Conservation (phyloP, 2,113 vertebrate genomes). For the Pogonocichla stellata region DNA sequence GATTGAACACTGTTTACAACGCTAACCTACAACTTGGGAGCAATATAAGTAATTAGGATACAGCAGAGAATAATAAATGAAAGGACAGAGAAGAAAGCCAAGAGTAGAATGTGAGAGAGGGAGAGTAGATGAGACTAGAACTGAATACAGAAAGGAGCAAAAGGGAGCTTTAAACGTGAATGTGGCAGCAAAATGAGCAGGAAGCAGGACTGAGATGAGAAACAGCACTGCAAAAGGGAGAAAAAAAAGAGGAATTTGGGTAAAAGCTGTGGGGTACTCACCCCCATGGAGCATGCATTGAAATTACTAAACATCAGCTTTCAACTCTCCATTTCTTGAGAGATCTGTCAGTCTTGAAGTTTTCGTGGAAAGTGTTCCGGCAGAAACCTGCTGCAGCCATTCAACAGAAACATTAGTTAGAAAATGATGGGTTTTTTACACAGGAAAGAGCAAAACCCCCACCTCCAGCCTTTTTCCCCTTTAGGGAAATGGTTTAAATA, state of each 20-base stretch:
- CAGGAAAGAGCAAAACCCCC: background rate
- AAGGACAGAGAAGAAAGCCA: background rate
- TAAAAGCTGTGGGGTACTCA: background rate
- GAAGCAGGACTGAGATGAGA: background rate
- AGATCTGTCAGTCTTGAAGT: background rate
- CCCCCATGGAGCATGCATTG: background rate
- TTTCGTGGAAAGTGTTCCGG: background rate
- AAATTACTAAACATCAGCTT: background rate
- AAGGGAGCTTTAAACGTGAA: background rate
- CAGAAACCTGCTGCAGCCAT: background rate
- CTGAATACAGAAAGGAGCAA: background rate
- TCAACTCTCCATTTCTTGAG: background rate
- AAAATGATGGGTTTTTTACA: background rate
- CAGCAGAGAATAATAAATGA: slow-evolving; percentile 15
- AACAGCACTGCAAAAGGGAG: background rate
- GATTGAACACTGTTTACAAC: slow-evolving; percentile 13
- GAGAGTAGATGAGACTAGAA: background rate
- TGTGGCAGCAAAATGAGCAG: background rate
- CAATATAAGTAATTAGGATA: slow-evolving; percentile 28
- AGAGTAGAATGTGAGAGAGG: background rate
- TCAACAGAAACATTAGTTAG: background rate
- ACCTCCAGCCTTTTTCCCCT: background rate
- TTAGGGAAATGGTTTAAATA: background rate
- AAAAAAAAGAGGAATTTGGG: background rate
- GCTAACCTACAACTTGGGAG: slow-evolving; percentile 6